A percentile compares a stretch with the other conserved stretches of the same genome.
Evolutionary conservation across 1,140 invertebrate genomes (phyloP).

Genomic region (Achatina immaculata): DNA sequence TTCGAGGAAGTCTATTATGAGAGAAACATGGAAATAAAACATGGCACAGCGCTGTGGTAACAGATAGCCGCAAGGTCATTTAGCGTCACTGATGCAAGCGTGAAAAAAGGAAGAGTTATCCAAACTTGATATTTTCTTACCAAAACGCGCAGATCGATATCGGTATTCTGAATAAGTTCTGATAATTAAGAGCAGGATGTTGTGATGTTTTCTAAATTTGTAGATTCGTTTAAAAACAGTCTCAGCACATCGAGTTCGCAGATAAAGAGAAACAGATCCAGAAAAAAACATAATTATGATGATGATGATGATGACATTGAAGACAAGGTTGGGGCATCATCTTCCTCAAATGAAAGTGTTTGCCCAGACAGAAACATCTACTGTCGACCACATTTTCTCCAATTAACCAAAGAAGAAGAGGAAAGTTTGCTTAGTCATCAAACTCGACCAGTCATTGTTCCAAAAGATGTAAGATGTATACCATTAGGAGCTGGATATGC

Average conservation of each 20-base stretch:
- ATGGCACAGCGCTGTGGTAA: no score
- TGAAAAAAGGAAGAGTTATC: no score
- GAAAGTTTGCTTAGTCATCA: not conserved
- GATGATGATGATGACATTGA: slow-evolving; percentile 7
- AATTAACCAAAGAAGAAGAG: slow-evolving; percentile 18
- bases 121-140: not conserved
- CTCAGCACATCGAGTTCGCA: not conserved
- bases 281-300: not conserved
- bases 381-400: slow-evolving; percentile 19
- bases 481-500: slow-evolving; percentile 31
- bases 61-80: no score
- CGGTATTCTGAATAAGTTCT: no score
- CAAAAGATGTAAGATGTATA: not conserved
- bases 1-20: no score
- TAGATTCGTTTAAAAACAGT: slow-evolving; percentile 13
- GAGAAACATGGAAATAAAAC: no score
- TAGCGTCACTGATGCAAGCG: no score
- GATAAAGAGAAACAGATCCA: not conserved
- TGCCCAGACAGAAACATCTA: not conserved
- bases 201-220: slow-evolving; percentile 26
- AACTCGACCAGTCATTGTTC: not conserved
- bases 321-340: not conserved
- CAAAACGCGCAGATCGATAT: no score
- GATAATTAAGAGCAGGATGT: no score
- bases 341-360: not conserved